Conservation (phyloP, 2,113 vertebrate species). For the Anas platyrhynchos region DNA sequence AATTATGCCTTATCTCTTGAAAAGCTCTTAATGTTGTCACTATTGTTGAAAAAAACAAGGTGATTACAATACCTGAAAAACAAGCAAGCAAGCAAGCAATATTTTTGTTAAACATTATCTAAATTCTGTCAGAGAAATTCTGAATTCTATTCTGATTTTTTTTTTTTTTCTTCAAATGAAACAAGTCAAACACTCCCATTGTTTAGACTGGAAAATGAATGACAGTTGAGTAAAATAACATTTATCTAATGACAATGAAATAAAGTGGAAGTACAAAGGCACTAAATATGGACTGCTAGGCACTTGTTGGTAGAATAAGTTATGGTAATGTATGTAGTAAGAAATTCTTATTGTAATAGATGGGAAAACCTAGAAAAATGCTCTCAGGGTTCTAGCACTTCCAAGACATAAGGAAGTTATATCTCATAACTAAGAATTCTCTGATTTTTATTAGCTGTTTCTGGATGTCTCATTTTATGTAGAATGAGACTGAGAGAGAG, state of each 20-base stretch:
- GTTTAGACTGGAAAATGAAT: background rate
- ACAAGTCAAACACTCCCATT: background rate
- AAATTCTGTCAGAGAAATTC: background rate
- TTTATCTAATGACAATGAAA: background rate
- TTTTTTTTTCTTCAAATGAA: background rate
- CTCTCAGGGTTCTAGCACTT: background rate
- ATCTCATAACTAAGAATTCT: background rate
- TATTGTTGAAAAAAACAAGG: background rate
- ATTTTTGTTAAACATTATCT: background rate
- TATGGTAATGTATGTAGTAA: background rate
- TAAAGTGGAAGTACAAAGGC: background rate
- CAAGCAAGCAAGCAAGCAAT: background rate
- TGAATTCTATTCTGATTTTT: background rate
- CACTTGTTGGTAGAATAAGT: background rate
- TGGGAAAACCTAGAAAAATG: background rate
- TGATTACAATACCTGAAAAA: background rate
- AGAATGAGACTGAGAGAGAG: background rate
- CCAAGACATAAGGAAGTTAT: background rate
- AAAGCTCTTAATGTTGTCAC: background rate
- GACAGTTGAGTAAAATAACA: background rate
- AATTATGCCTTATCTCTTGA: background rate
- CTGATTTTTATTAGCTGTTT: background rate
- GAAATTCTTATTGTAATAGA: background rate
- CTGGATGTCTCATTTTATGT: background rate
- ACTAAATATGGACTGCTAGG: background rate